Evolutionary conservation across 1,140 invertebrate genomes (phyloP).

Genomic region (Andrena cerasifolii): DNA sequence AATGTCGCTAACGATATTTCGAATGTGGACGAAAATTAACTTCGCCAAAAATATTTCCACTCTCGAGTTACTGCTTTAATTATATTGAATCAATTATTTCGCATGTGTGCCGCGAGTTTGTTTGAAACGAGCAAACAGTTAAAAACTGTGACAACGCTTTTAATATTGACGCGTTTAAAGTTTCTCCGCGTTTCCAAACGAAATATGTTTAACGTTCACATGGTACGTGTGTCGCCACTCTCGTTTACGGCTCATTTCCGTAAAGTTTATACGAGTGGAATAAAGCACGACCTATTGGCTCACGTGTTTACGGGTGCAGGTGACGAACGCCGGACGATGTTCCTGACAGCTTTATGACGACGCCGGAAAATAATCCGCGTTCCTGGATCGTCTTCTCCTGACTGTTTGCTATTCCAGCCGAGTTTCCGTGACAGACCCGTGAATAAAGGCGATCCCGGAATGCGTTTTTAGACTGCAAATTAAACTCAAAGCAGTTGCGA

Average conservation of each 20-base stretch:
- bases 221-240: slow-evolving; percentile 22
- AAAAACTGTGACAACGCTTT: no score
- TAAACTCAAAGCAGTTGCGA: slow-evolving; percentile 20
- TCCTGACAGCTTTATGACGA: slow-evolving; percentile 66
- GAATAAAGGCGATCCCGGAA: slow-evolving; percentile 56
- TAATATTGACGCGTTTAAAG: no score
- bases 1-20: no score
- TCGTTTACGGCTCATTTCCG: slow-evolving; percentile 52
- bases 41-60: no score
- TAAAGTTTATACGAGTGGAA: slow-evolving; percentile 50
- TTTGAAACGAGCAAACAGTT: no score
- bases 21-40: no score
- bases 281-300: slow-evolving; percentile 39
- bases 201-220: no score
- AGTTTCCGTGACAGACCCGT: slow-evolving; percentile 43
- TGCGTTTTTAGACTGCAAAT: slow-evolving; percentile 53
- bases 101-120: no score
- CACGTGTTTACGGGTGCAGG: slow-evolving; percentile 30
- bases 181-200: no score
- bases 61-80: no score
- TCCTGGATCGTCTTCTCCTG: slow-evolving; percentile 32
- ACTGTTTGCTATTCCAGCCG: slow-evolving; percentile 66
- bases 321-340: slow-evolving; percentile 61
- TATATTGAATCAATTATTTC: no score
- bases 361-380: slow-evolving; percentile 62